phyloP scores from a whole-genome alignment of 2,113 vertebrate genomes.

The Macrotus californicus region DNA sequence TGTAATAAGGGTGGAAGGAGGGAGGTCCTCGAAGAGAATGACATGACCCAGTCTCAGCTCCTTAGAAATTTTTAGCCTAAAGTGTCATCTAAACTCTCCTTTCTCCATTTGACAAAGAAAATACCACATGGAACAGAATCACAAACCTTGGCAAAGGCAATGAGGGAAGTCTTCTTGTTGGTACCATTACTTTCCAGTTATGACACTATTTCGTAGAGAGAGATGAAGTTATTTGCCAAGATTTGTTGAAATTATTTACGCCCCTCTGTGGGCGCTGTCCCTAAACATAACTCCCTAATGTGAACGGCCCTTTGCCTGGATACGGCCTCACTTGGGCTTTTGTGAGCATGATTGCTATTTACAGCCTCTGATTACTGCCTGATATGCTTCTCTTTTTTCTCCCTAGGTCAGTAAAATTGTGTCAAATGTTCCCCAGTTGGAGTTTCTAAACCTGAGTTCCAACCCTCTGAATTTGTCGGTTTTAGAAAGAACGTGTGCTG shows the following conservation, averaged over 20 bases:
- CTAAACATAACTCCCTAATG: not conserved
- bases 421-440: slow-evolving; percentile 93
- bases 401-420: slow-evolving; percentile 95
- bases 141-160: slow-evolving; percentile 35
- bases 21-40: slow-evolving; percentile 27
- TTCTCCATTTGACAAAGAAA: slow-evolving; percentile 25
- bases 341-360: slow-evolving; percentile 43
- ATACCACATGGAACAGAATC: not conserved
- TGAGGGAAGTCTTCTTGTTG: slow-evolving; percentile 5
- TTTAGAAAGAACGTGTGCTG: slow-evolving; percentile 87
- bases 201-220: not conserved
- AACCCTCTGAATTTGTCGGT: slow-evolving; percentile 92
- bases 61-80: not conserved
- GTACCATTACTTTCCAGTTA: not conserved
- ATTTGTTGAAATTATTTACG: slow-evolving; percentile 11
- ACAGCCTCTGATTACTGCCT: slow-evolving; percentile 66
- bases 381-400: slow-evolving; percentile 62
- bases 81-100: slow-evolving; percentile 8
- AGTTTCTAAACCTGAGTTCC: slow-evolving; percentile 98
- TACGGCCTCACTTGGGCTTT: not conserved
- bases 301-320: not conserved
- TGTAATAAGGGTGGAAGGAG: not conserved
- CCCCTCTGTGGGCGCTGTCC: not conserved
- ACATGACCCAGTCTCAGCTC: not conserved
- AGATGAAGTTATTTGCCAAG: slow-evolving; percentile 29